phyloP scores from a whole-genome alignment of 2,888 invertebrate genomes.

The Meiosimyza platycephala region DNA sequence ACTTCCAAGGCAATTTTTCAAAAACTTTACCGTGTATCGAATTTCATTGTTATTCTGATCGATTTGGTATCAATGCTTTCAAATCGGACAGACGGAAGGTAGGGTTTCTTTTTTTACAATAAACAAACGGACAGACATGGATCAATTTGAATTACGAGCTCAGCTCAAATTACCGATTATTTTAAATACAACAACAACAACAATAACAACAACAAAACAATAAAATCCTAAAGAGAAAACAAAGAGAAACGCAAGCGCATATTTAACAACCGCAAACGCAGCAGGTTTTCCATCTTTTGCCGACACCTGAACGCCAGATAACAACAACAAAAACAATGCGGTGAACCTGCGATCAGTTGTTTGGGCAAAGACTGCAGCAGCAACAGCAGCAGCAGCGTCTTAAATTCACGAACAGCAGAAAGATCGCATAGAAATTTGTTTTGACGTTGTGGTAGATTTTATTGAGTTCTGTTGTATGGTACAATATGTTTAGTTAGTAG shows the following conservation, averaged over 20 bases:
- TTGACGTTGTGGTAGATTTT: slow-evolving; percentile 27
- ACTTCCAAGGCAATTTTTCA: background rate
- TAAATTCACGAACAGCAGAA: background rate
- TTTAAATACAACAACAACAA: background rate
- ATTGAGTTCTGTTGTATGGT: slow-evolving; percentile 1
- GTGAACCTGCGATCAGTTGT: slow-evolving; percentile 15
- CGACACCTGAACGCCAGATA: slow-evolving; percentile 29
- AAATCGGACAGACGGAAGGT: slow-evolving; percentile 10
- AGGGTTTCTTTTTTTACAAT: background rate
- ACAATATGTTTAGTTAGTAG: background rate
- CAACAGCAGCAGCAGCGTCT: slow-evolving; percentile 4
- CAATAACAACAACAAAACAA: background rate
- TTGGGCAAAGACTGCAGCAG: background rate
- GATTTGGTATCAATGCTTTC: slow-evolving; percentile 55
- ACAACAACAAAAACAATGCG: slow-evolving; percentile 15
- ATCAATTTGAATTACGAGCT: slow-evolving; percentile 54
- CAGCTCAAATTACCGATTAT: slow-evolving; percentile 40
- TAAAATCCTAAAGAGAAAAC: background rate
- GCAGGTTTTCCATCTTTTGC: slow-evolving; percentile 30
- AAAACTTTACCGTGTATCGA: slow-evolving; percentile 27
- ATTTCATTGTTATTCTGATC: slow-evolving; percentile 49
- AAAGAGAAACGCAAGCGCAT: slow-evolving; percentile 25
- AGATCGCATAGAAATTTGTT: slow-evolving; percentile 15
- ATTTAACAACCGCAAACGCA: slow-evolving; percentile 38
- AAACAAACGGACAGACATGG: slow-evolving; percentile 31